Evolutionary conservation across 2,888 invertebrate species (phyloP).

Genomic region (Strigamia transsilvanica): DNA sequence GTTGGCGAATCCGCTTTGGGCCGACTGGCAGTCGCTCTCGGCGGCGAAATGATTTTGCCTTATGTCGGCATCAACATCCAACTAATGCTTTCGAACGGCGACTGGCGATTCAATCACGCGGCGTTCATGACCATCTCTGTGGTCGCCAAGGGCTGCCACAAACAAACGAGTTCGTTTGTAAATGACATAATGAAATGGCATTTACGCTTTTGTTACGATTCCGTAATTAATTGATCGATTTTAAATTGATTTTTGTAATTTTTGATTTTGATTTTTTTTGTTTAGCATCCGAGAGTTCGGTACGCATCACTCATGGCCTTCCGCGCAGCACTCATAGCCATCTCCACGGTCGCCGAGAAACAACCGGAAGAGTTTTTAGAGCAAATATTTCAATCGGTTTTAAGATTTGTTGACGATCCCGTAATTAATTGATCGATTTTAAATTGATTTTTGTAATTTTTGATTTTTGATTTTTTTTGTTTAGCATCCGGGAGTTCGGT

Average conservation of each 20-base stretch:
- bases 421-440: slow-evolving; percentile 65
- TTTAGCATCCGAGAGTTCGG: slow-evolving; percentile 86
- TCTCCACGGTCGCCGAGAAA: too few species aligned
- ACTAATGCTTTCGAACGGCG: slow-evolving; percentile 78
- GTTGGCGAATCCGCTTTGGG: slow-evolving; percentile 97
- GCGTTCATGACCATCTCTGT: slow-evolving; percentile 99
- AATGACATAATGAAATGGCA: slow-evolving; percentile 91
- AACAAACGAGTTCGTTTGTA: slow-evolving; percentile 96
- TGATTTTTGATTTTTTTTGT: slow-evolving; percentile 58
- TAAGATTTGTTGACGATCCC: slow-evolving; percentile 83
- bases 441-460: background rate
- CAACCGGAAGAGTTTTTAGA: slow-evolving; percentile 93
- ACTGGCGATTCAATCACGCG: slow-evolving; percentile 77
- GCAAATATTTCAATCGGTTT: slow-evolving; percentile 88
- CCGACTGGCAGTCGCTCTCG: slow-evolving; percentile 95
- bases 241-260: background rate
- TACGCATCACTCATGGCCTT: too few species aligned
- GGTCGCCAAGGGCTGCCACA: slow-evolving; percentile 97
- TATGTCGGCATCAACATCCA: slow-evolving; percentile 86
- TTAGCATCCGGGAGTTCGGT: slow-evolving; percentile 89
- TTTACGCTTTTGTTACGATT: slow-evolving; percentile 82
- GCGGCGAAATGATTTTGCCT: slow-evolving; percentile 90
- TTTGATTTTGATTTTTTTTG: slow-evolving; percentile 56
- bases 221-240: slow-evolving; percentile 67
- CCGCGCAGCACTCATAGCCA: too few species aligned